Evolutionary conservation across 1,140 invertebrate species (phyloP), one percentile per base, ranked within the genome.

Genomic region (Drosophila melanica): DNA sequence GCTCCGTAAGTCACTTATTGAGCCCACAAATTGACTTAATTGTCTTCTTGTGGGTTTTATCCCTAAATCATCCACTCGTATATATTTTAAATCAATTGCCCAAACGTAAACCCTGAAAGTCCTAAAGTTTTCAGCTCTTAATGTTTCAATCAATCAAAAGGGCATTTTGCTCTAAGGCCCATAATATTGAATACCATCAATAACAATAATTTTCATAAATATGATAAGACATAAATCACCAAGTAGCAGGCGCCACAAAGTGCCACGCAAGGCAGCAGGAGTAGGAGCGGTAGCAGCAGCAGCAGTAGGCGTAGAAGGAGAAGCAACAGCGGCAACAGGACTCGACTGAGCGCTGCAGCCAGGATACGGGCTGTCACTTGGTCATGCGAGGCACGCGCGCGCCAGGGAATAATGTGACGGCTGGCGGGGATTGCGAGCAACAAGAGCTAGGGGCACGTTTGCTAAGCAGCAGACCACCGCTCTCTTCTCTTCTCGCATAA

Each of bases 191-290:
- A 87, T 89, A 78, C 84, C 79, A 87, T 87, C 82, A 87, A 87
- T 89, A 87, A 89, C 79, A 87, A 87, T 87, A 87, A 87, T 87
- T 79, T 82, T 89, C 79, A 89, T 87, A 87, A 87, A 89, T 87
- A 89, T 82, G 82, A 87, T 87, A 87, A 87, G 76, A 82, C 84
- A 89, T 87, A 87, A 87, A 87, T 87, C 84, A 87, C 84, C 77
- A 81, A 81, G 82, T 76, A 81, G 81, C 81, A 81, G 81, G 80
- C 81, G 67, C 73, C 80, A 50, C 81, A 85, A 85, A 85, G 82
- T 86, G 81, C 74, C 72, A 45, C 44, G 59, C 42, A 71, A 60
- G 54, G 16, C 33, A 42, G 50, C 20, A 10, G 37, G 18, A 20
- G 8, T n/a, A n/a, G 18, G 20, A 18, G 23, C 37, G 16, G 11